Evolutionary conservation across 1,140 invertebrate species (phyloP), one percentile per base, ranked within the genome.

Genomic region (Leptinotarsa defecta): DNA sequence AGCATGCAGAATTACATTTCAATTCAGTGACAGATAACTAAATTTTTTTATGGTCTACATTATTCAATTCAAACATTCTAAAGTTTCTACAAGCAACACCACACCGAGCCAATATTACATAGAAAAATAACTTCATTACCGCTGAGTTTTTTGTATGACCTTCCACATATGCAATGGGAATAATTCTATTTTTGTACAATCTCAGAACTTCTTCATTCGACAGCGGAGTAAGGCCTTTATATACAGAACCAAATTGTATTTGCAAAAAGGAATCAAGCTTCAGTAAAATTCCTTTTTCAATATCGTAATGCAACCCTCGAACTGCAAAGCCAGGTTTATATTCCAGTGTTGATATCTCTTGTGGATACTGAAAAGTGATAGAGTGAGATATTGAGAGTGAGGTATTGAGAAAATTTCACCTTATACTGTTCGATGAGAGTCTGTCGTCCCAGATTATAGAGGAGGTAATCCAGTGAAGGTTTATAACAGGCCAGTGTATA

Each of bases 401-500:
- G 74, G 24, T 3, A 43, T 43, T 11, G 34, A 43, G 34, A 43
- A 43, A 43, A 43, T 48, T 84, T 87, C 87, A 97, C 96, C 89
- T 96, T 96, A 83, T 93, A 94, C 82, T 95, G 94, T 82, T 94
- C 91, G 68, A 99, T 91, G 0, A 99, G 89, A 83, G 92, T 92
- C 81, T 98, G 92, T 78, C 93, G 90, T 8, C 95, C 97, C 57
- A 98, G 88, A 83, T 96, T 93, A 86, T 98, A 99, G 6, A 99
- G 90, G n/a, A 98, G 87, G 83, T 93, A 91, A 85, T 98, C 95
- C 84, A 99, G 87, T 52, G 93, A 91, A 20, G 94, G 92, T 82
- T 95, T 97, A 86, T 99, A 99, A 82, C 94, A 94, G n/a, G 97
- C 97, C 76, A 99, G 86, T 0, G 98, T 99, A 84, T 99, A 99